Evolutionary conservation across 2,888 invertebrate genomes (phyloP).

Genomic region (Scaptomyza caliginosa): DNA sequence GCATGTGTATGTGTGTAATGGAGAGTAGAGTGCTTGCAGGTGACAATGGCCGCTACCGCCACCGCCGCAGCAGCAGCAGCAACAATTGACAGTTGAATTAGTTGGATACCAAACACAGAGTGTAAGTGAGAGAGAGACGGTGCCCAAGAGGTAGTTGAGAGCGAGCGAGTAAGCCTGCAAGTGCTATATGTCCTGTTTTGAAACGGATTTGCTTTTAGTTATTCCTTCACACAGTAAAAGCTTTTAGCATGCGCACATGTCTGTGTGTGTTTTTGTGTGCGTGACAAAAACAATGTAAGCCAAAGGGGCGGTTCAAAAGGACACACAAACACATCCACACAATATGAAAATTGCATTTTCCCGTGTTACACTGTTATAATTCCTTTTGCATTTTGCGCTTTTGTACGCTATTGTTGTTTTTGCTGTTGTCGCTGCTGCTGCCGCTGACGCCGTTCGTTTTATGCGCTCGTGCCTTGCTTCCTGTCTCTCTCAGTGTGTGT

Average conservation of each 20-base stretch:
- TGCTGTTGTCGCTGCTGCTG: neutral
- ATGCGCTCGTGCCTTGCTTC: constrained; percentile 37
- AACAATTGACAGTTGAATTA: constrained; percentile 51
- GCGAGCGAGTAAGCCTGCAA: constrained; percentile 32
- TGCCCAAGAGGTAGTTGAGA: neutral
- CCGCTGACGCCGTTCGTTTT: constrained; percentile 15
- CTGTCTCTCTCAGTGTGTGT: constrained; percentile 18
- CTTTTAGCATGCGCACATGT: constrained; percentile 7
- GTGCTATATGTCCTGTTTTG: constrained; percentile 35
- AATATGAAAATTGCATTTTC: constrained; percentile 75
- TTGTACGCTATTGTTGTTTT: constrained; percentile 21
- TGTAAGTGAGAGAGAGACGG: constrained; percentile 17
- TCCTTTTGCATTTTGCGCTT: constrained; percentile 9
- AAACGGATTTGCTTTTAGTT: constrained; percentile 35
- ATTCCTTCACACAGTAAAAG: constrained; percentile 23
- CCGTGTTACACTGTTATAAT: constrained; percentile 47
- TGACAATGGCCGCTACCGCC: constrained; percentile 52
- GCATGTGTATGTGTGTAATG: constrained; percentile 2
- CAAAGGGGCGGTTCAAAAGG: constrained; percentile 46
- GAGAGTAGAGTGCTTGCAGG: constrained; percentile 35
- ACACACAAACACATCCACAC: constrained; percentile 43
- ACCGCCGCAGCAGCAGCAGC: too few relatives aligned
- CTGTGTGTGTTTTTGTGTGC: constrained; percentile 14
- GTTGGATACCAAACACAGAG: constrained; percentile 35
- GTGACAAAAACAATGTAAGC: constrained; percentile 56